These are phyloP conservation scores for Trichomycterus rosablanca DNA, from an alignment of 2,113 vertebrate species.

Conservation along the genomic window DNA sequence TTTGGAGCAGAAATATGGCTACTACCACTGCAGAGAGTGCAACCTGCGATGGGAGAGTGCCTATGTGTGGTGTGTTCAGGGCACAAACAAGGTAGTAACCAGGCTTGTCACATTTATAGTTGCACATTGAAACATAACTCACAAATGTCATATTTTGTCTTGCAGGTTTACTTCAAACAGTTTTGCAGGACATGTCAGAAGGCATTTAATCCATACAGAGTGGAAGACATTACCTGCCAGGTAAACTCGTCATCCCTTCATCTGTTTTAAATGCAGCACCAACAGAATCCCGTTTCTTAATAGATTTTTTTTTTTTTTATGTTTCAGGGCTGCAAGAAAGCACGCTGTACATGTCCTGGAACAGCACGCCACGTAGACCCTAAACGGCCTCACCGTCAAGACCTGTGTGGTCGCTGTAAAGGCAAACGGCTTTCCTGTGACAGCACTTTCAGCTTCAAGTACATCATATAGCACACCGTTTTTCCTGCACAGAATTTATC, in stretches of 20 bases:
- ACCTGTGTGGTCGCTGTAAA: conserved; percentile 92
- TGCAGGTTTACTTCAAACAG: conserved; percentile 94
- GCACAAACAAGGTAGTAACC: conserved; percentile 88
- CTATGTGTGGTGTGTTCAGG: conserved; percentile 96
- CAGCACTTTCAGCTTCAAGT: conserved; percentile 97
- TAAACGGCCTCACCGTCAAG: conserved; percentile 92
- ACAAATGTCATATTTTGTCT: not conserved
- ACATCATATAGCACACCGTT: conserved; percentile 76
- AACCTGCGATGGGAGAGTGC: conserved; percentile 97
- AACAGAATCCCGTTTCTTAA: too few species aligned
- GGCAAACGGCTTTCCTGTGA: conserved; percentile 94
- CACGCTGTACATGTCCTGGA: conserved; percentile 79
- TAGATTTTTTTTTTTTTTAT: too few species aligned
- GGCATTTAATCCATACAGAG: conserved; percentile 90
- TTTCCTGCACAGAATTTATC: not conserved
- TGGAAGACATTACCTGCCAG: conserved; percentile 92
- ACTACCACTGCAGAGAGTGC: conserved; percentile 92
- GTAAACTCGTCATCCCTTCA: conserved; percentile 60
- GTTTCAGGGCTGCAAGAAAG: conserved; percentile 85
- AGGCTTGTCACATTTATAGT: too few species aligned
- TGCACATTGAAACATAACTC: accelerated
- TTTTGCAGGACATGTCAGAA: conserved; percentile 92
- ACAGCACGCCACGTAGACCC: conserved; percentile 91
- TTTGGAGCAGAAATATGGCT: conserved; percentile 95
- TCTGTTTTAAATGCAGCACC: not conserved